Conservation (phyloP, 37 sponge, comb jelly and placozoan species). For the Bolinopsis microptera region DNA sequence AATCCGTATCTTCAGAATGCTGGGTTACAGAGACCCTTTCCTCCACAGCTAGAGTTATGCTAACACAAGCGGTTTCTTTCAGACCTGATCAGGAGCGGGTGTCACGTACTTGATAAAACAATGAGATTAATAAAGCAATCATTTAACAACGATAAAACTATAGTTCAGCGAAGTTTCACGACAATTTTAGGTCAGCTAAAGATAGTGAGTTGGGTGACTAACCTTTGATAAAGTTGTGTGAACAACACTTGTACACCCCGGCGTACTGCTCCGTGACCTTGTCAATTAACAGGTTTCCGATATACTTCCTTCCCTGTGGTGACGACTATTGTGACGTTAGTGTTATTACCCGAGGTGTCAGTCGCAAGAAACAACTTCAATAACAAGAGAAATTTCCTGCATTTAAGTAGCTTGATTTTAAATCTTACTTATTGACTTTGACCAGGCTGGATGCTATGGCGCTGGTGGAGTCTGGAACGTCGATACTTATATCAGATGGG, state of each 20-base stretch:
- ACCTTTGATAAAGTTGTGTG: slow-evolving; percentile 37
- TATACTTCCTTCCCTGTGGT: slow-evolving; percentile 59
- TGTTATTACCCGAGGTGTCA: too few relatives aligned
- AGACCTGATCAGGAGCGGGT: too few relatives aligned
- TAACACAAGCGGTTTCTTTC: background rate
- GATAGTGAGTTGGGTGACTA: background rate
- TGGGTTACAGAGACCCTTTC: slow-evolving; percentile 48
- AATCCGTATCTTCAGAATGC: background rate
- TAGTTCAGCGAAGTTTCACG: too few relatives aligned
- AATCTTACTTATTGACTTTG: slow-evolving; percentile 64
- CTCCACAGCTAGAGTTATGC: slow-evolving; percentile 24
- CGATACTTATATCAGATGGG: slow-evolving; percentile 28
- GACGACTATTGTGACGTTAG: background rate
- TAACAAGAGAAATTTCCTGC: background rate
- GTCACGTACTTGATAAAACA: too few relatives aligned
- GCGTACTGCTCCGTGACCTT: slow-evolving; percentile 43
- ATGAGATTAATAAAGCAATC: too few relatives aligned
- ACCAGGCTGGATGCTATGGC: slow-evolving; percentile 49
- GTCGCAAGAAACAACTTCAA: too few relatives aligned
- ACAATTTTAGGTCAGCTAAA: too few relatives aligned
- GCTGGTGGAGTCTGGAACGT: slow-evolving; percentile 37
- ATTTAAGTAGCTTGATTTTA: too few relatives aligned
- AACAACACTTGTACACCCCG: slow-evolving; percentile 20
- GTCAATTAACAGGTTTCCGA: slow-evolving; percentile 58
- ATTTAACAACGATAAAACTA: too few relatives aligned